Conservation (phyloP, 1,140 invertebrate genomes). For the Cryptotermes secundus region DNA sequence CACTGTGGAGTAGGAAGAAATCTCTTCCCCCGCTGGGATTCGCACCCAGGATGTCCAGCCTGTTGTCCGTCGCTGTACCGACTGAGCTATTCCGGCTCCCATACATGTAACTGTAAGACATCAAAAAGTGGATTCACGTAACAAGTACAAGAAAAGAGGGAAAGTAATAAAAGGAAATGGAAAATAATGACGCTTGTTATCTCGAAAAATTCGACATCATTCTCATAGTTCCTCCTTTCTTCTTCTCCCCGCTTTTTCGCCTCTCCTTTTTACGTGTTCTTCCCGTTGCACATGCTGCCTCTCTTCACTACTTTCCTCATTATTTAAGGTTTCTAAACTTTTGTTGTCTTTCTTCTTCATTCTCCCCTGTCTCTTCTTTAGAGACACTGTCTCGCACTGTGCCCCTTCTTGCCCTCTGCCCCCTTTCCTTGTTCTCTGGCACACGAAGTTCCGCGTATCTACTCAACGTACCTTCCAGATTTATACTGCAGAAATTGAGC, state of each 20-base stretch:
- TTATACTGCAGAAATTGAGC: neutral
- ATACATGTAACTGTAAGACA: no score
- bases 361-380: neutral
- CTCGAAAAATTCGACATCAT: neutral
- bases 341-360: neutral
- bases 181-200: neutral
- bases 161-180: neutral
- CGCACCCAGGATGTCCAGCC: no score
- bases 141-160: neutral
- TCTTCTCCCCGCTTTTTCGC: neutral
- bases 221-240: neutral
- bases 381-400: neutral
- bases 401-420: neutral
- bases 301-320: neutral
- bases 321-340: neutral
- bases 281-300: neutral
- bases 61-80: no score
- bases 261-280: neutral
- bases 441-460: neutral
- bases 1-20: no score
- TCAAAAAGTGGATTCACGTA: neutral
- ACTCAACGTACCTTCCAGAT: neutral
- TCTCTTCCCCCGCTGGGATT: no score
- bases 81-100: no score
- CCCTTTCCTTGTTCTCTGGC: neutral